Evolutionary conservation across 2,888 invertebrate species (phyloP).

Genomic region (Bursaphelenchus okinawaensis): DNA sequence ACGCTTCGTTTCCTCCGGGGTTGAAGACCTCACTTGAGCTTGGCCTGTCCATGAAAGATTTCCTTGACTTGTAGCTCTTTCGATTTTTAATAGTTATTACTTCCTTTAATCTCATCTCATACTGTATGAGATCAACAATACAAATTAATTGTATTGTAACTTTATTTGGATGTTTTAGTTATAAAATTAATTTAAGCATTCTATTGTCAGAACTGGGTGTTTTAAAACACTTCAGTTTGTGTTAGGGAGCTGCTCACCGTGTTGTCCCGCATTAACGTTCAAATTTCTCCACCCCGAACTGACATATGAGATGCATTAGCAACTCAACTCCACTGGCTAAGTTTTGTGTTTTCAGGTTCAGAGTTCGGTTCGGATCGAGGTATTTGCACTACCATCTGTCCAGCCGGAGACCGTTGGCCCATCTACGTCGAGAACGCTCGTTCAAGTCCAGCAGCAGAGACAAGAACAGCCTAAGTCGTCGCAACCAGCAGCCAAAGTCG

Average conservation of each 20-base stretch:
- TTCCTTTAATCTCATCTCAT: too few species aligned
- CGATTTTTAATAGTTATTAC: not conserved
- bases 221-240: too few species aligned
- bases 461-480: not conserved
- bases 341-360: conserved; percentile 44
- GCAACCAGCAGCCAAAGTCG: not conserved
- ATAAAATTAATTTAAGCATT: too few species aligned
- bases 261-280: too few species aligned
- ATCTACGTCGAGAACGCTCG: conserved; percentile 12
- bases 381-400: conserved; percentile 46
- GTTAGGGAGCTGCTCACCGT: too few species aligned
- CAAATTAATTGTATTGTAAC: too few species aligned
- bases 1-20: conserved; percentile 1
- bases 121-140: too few species aligned
- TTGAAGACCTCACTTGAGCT: not conserved
- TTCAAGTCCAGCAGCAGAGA: conserved; percentile 1
- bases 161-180: too few species aligned
- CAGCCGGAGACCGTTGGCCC: conserved; percentile 20
- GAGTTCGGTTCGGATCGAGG: conserved; percentile 53
- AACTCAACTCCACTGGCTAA: too few species aligned
- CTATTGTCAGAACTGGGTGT: too few species aligned
- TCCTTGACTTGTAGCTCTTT: not conserved
- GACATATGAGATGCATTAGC: too few species aligned
- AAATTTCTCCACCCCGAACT: too few species aligned
- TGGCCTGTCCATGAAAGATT: not conserved